A percentile compares a stretch with the other conserved stretches of the same genome.
phyloP scores from a whole-genome alignment of 2,113 vertebrate species.

The Petaurus breviceps region DNA sequence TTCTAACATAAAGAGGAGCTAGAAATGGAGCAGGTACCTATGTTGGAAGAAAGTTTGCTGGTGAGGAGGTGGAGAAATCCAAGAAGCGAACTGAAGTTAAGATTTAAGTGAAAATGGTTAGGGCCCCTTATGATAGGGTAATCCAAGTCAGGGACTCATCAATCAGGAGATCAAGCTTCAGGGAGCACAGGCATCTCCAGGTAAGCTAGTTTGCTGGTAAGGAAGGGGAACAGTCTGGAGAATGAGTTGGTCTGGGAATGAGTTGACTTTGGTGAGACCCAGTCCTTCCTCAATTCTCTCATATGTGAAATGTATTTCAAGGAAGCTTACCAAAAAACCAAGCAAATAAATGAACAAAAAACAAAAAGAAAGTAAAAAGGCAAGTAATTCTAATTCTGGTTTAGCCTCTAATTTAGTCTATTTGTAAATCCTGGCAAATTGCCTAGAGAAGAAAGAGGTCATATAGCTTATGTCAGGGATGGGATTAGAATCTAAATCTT shows the following conservation, averaged over 20 bases:
- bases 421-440: constrained; percentile 9
- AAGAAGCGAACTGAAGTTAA: background rate
- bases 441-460: background rate
- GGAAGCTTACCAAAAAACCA: background rate
- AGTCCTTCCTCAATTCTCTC: background rate
- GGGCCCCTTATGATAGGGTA: background rate
- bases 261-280: too few relatives aligned
- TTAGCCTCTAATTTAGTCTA: background rate
- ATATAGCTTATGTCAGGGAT: background rate
- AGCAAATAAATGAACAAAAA: background rate
- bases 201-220: background rate
- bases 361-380: background rate
- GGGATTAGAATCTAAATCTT: background rate
- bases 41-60: background rate
- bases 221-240: background rate
- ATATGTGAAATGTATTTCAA: constrained; percentile 15
- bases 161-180: background rate
- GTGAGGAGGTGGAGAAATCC: background rate
- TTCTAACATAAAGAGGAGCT: background rate
- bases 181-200: background rate
- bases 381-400: background rate
- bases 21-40: background rate
- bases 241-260: too few relatives aligned
- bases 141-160: background rate
- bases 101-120: background rate